Evolutionary conservation across 2,888 invertebrate species (phyloP).

Genomic region (Metacarcinus magister): DNA sequence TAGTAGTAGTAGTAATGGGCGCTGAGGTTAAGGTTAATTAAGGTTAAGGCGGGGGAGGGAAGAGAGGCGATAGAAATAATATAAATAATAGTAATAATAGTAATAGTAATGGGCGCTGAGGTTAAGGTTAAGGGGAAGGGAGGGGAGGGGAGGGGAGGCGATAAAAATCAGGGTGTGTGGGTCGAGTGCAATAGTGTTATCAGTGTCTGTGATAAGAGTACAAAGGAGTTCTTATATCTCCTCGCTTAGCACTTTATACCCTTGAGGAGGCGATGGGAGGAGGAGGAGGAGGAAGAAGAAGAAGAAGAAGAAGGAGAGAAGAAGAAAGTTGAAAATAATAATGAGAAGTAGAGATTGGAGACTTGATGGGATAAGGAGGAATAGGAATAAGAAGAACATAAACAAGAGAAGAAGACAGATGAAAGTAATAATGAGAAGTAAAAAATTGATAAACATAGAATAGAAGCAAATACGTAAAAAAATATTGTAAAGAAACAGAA

Average conservation of each 20-base stretch:
- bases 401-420: not conserved
- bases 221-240: not conserved
- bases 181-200: constrained; percentile 3
- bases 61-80: too few relatives aligned
- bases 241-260: constrained; percentile 63
- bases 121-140: not conserved
- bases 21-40: too few relatives aligned
- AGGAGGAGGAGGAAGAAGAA: not conserved
- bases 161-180: not conserved
- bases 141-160: not conserved
- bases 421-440: too few relatives aligned
- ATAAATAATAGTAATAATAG: not conserved
- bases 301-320: not conserved
- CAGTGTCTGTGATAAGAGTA: constrained; percentile 12
- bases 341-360: not conserved
- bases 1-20: too few relatives aligned
- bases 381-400: not conserved
- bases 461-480: too few relatives aligned
- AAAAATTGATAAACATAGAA: too few relatives aligned
- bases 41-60: too few relatives aligned
- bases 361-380: not conserved
- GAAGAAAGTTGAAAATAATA: not conserved
- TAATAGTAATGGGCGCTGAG: not conserved
- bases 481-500: too few relatives aligned
- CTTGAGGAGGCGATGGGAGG: constrained; percentile 43